Base-by-base conservation (phyloP, 1,140 invertebrate species). In the Bombus confusus region DNA sequence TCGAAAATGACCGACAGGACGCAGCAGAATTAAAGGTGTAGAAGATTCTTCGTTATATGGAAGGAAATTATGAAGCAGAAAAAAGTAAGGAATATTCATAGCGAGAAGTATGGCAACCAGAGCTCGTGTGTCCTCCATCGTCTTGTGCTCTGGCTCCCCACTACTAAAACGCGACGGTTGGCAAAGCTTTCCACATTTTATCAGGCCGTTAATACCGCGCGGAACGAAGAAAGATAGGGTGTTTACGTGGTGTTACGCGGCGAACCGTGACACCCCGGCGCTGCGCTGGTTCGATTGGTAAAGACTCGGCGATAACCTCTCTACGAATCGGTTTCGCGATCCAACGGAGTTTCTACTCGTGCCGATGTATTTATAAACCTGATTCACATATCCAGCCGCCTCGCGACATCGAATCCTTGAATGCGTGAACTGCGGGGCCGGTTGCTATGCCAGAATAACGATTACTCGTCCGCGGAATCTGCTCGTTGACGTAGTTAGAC, bases 181-280 rank as follows among this genome's bases (percentile, higher is more conserved):
- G 47, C 34, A 64, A 72, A 80, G 34, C 69, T 80, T 80, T 80
- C 76, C 81, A 83, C 72, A 41, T 75, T 66, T 84, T 91, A 92
- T 91, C 89, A 75, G 83, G 57, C 43, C 76, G 83, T 87, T 86
- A 87, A 90, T 90, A 85, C 78, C 73, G 68, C 18, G 69, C 25
- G 69, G 37, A 82, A 77, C 76, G 72, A 39, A 18, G 75, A 52
- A 85, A 91, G 92, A 92, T 93, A 93, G 92, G 90, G 87, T 92
- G 92, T 93, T 93, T 93, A 93, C 92, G 88, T 87, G 89, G 84
- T 90, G 85, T 88, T 92, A 80, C 85, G 81, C 91, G 91, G 75
- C 91, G 92, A 93, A 89, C 92, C 92, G 90, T 83, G 87, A 88
- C 90, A 91, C 88, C 89, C 91, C 80, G 85, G 74, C 62, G 25